Base-by-base conservation (phyloP, 2,888 invertebrate genomes). In the Rotaria magnacalcarata region DNA sequence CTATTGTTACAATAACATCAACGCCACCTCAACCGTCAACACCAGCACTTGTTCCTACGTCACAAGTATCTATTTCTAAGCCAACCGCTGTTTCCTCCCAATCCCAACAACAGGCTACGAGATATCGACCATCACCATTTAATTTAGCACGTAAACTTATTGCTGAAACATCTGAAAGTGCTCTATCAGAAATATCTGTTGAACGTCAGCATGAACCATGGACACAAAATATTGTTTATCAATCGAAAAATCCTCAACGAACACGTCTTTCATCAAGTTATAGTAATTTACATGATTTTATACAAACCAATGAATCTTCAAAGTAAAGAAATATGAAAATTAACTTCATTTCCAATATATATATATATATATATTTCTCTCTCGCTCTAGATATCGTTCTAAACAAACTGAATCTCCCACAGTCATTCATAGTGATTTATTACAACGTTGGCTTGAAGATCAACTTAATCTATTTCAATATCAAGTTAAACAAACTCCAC, bases 381-480 rank as follows among this genome's bases (percentile, higher is more conserved):
- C 16, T 4, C 6, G 11, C 0, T 80, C 7, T 80, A 80, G 80
- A n/a, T 80, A 47, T 47, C 24, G 2, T 24, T 14, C 80, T 1
- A n/a, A 43, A 47, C 47, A 43, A 43, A 4, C 4, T 47, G 24
- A 47, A 43, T 47, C 24, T n/a, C 27, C 67, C 19, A 34, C 67
- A 7, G 4, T 19, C 6, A 27, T 34, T 34, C 67, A 67, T 67
- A 47, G n/a, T n/a, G 80, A 80, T 47, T 47, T 80, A n/a, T 80
- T 80, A 47, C 80, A 80, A 80, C 80, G 80, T 80, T 80, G 80
- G 80, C 47, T 80, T n/a, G 47, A 80, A 80, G 80, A 80, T 80
- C 80, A 80, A 47, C 47, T 80, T 10, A 80, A 43, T 47, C 21
- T 80, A 47, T 80, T 80, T 80, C 47, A 14, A 47, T 34, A 47